phyloP scores from a whole-genome alignment of 2,113 vertebrate species.

The Vanacampus margaritifer region DNA sequence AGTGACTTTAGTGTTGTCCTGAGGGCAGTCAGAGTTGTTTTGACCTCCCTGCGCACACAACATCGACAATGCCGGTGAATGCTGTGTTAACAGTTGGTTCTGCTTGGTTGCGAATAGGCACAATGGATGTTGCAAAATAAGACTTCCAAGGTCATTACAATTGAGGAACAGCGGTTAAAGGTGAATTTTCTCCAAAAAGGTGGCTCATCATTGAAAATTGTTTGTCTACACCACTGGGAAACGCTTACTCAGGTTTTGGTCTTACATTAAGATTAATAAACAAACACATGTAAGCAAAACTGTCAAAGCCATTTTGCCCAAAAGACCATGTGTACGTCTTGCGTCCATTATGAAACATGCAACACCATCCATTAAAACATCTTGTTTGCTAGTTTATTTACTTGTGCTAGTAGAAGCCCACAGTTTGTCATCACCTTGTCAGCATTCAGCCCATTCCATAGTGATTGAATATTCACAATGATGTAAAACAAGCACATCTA shows the following conservation, averaged over 20 bases:
- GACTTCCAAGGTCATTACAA: conserved; percentile 19
- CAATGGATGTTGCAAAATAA: conserved; percentile 20
- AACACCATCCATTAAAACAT: conserved; percentile 69
- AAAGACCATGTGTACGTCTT: conserved; percentile 54
- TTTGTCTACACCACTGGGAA: not conserved
- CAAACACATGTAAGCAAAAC: conserved; percentile 63
- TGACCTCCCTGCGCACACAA: conserved; percentile 55
- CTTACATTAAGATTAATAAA: conserved; percentile 38
- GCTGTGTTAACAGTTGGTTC: conserved; percentile 46
- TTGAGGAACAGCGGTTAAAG: not conserved
- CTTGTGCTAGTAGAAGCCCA: conserved; percentile 48
- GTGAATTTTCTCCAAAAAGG: not conserved
- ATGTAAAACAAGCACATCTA: conserved; percentile 78
- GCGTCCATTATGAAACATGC: conserved; percentile 55
- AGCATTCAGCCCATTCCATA: conserved; percentile 66
- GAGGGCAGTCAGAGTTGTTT: conserved; percentile 43
- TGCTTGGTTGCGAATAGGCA: conserved; percentile 32
- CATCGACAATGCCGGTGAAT: conserved; percentile 54
- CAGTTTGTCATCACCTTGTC: conserved; percentile 67
- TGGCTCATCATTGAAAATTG: conserved; percentile 2
- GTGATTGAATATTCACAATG: conserved; percentile 85
- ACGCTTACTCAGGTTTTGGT: conserved; percentile 23
- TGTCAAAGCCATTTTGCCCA: conserved; percentile 74
- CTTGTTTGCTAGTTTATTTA: conserved; percentile 63
- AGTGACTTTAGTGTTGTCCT: conserved; percentile 69